Evolutionary conservation across 2,888 invertebrate species (phyloP).

Genomic region (Parelbella ahira): DNA sequence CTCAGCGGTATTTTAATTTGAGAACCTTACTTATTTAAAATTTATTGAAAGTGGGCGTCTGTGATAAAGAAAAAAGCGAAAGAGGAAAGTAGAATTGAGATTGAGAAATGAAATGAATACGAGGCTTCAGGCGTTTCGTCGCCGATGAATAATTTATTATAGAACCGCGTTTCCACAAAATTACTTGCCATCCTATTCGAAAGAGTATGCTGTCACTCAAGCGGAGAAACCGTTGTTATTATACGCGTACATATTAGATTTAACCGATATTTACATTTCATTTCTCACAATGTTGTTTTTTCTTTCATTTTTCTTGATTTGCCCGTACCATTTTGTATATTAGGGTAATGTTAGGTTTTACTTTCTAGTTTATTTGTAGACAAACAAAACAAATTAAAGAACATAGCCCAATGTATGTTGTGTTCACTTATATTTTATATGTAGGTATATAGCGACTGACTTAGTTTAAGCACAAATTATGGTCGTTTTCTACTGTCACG

Average conservation of each 20-base stretch:
- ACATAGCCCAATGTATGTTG: too few species aligned
- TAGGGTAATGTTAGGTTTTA: too few species aligned
- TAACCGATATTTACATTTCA: too few species aligned
- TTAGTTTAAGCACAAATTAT: too few species aligned
- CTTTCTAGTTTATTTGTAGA: too few species aligned
- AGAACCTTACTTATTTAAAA: constrained; percentile 65
- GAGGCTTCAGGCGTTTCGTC: constrained; percentile 76
- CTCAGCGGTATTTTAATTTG: constrained; percentile 52
- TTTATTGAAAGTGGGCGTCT: constrained; percentile 66
- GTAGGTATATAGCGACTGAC: too few species aligned
- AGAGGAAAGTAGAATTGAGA: constrained; percentile 69
- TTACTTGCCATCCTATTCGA: constrained; percentile 74
- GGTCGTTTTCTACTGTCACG: too few species aligned
- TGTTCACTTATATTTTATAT: too few species aligned
- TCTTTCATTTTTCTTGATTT: too few species aligned
- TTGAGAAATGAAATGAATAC: constrained; percentile 80
- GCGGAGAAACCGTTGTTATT: constrained; percentile 12
- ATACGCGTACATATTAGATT: not conserved
- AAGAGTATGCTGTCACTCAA: constrained; percentile 53
- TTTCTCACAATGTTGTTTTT: too few species aligned
- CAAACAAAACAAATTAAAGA: too few species aligned
- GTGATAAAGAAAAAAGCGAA: constrained; percentile 64
- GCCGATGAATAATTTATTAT: constrained; percentile 80
- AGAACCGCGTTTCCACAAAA: constrained; percentile 74
- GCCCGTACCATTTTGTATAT: too few species aligned